Evolutionary conservation across 2,888 invertebrate genomes (phyloP), one percentile per base, ranked within the genome.

Genomic region (Diarsia mendica): DNA sequence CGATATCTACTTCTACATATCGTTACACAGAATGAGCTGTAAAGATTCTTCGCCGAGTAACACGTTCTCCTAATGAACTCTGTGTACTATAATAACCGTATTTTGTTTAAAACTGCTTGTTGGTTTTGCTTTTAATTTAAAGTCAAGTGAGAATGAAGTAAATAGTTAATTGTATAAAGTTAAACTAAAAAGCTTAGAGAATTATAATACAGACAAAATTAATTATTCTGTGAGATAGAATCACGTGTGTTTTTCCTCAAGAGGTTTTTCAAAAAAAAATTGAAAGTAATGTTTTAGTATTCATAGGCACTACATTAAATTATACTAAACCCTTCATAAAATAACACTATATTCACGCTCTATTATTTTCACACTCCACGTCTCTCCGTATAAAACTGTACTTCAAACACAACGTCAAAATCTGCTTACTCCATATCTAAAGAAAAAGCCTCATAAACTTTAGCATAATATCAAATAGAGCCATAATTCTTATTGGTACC

Each of bases 401-500:
- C 48, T 60, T 65, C 64, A 68, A 74, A 79, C 58, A 66, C 39
- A 23, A 67, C 66, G 49, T 44, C 5, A 60, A 79, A 80, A 73
- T 78, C 80, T 78, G 73, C 73, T 80, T 74, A 65, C 67, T 5
- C 9, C 15, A 60, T 58, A 28, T 67, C 44, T 51, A 81, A 64
- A 64, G 53, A 60, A 75, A 82, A 72, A 18, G 9, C 18, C 10
- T 65, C 49, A 71, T 72, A 80, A 80, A 80, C 55, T 39, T 83
- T 65, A 81, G 66, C 72, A 46, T 63, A 74, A 82, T 66, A 79
- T 77, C 77, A 86, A 86, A 84, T 76, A 86, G 74, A 86, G 69
- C 77, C 72, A 82, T 86, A 74, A 77, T 77, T 85, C 84, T 86
- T 79, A 84, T 74, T 79, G 77, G 67, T 55, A 72, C 48, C 0